Evolutionary conservation across 2,113 vertebrate species (phyloP).

Genomic region (Elaphurus davidianus): DNA sequence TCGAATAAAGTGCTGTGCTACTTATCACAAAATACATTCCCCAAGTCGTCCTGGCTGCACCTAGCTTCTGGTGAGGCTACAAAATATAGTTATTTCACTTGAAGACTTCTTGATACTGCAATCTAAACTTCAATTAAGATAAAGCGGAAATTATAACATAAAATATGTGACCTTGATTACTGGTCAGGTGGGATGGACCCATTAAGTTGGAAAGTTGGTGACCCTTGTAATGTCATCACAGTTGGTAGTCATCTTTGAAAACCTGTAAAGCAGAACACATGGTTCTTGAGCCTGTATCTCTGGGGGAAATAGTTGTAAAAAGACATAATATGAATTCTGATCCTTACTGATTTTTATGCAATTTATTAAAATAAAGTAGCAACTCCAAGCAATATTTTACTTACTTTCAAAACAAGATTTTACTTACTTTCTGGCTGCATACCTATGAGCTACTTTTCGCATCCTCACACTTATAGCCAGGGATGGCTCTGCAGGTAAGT

Average conservation of each 20-base stretch:
- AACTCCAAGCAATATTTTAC: not conserved
- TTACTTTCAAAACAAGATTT: not conserved
- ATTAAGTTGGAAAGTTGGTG: not conserved
- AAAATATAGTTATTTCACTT: not conserved
- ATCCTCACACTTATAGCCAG: not conserved
- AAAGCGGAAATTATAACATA: not conserved
- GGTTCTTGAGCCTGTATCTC: not conserved
- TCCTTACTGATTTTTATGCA: not conserved
- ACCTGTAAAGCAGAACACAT: not conserved
- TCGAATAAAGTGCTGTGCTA: not conserved
- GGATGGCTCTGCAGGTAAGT: accelerated
- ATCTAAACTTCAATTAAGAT: not conserved
- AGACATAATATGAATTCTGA: not conserved
- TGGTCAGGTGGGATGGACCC: not conserved
- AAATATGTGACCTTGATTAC: not conserved
- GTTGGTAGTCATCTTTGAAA: not conserved
- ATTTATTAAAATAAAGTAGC: not conserved
- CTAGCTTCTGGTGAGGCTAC: not conserved
- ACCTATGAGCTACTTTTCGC: not conserved
- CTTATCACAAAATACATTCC: not conserved
- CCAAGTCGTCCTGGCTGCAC: not conserved
- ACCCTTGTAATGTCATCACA: not conserved
- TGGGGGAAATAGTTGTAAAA: not conserved
- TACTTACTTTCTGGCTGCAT: not conserved
- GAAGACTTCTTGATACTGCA: not conserved